A percentile compares a stretch with the other conserved stretches of the same genome.
Conservation (phyloP, 2,888 invertebrate genomes). For the Microplitis deprimator region DNA sequence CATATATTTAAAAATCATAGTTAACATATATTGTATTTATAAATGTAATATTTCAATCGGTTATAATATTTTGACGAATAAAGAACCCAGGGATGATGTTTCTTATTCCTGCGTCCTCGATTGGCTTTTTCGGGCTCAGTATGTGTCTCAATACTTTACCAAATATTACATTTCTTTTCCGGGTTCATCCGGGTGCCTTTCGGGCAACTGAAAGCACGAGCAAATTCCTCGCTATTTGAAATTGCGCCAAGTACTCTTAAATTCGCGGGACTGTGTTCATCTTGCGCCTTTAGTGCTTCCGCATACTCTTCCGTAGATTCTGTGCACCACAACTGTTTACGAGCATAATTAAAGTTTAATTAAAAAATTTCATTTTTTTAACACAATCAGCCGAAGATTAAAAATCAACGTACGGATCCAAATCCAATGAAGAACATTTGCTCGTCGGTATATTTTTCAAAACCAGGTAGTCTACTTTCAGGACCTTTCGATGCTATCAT, state of each 20-base stretch:
- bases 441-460: slow-evolving; percentile 76
- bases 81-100: not conserved
- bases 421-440: slow-evolving; percentile 83
- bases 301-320: slow-evolving; percentile 9
- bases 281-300: not conserved
- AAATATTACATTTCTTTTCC: slow-evolving; percentile 42
- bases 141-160: not conserved
- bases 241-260: slow-evolving; percentile 41
- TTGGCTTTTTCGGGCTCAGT: no score
- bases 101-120: not conserved
- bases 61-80: not conserved
- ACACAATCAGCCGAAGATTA: no score
- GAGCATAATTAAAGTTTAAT: no score
- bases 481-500: slow-evolving; percentile 48
- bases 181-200: slow-evolving; percentile 45
- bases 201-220: slow-evolving; percentile 12
- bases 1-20: no score
- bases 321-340: slow-evolving; percentile 41
- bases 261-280: slow-evolving; percentile 39
- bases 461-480: slow-evolving; percentile 75
- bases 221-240: slow-evolving; percentile 44
- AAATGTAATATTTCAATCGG: no score
- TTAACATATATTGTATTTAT: no score
- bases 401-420: slow-evolving; percentile 26
- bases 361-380: no score